phyloP scores from a whole-genome alignment of 2,797 vertebrate species.

The Myotis myotis region DNA sequence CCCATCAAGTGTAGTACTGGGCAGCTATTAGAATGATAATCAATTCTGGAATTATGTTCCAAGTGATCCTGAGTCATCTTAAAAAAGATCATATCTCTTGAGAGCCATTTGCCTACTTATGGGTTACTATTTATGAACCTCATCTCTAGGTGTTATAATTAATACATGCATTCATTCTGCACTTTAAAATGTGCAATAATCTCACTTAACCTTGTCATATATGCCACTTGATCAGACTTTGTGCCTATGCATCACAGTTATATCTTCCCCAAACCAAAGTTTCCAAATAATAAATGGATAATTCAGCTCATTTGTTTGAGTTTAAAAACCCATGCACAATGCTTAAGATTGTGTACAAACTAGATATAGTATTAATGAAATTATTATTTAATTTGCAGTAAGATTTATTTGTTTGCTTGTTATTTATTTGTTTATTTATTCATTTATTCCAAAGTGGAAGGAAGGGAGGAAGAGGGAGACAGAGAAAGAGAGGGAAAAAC shows the following conservation, averaged over 20 bases:
- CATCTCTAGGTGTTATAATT: background rate
- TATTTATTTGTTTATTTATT: too few relatives aligned
- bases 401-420: too few relatives aligned
- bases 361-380: background rate
- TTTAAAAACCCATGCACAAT: background rate
- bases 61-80: background rate
- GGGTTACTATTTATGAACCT: background rate
- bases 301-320: background rate
- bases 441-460: background rate
- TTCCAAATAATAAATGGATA: background rate
- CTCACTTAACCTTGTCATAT: background rate
- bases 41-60: background rate
- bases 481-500: background rate
- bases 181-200: background rate
- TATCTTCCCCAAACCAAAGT: background rate
- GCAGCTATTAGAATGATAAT: constrained; percentile 21
- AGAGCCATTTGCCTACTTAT: background rate
- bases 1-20: background rate
- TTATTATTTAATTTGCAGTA: background rate
- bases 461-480: background rate
- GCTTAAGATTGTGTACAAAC: background rate
- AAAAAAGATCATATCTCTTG: background rate
- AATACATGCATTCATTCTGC: background rate
- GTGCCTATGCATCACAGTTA: background rate
- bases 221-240: background rate